These are phyloP conservation scores for Acleris literana DNA, from an alignment of 2,888 invertebrate genomes.

Conservation along the genomic window DNA sequence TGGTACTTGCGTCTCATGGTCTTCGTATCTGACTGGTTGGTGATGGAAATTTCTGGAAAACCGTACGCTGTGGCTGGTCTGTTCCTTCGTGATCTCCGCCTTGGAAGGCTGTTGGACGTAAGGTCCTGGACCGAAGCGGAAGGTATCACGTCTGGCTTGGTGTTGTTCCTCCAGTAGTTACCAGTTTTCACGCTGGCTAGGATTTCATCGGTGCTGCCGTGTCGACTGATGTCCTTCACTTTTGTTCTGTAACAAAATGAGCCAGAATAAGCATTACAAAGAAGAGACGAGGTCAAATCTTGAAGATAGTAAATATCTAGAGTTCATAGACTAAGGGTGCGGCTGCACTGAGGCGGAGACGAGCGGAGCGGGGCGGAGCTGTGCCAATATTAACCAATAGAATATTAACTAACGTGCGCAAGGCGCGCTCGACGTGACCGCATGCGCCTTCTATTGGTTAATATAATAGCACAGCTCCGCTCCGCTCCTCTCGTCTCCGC, in stretches of 20 bases:
- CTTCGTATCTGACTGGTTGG: slow-evolving; percentile 66
- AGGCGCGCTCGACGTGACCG: too few relatives aligned
- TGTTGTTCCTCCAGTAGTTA: slow-evolving; percentile 69
- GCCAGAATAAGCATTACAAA: not conserved
- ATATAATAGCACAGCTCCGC: too few relatives aligned
- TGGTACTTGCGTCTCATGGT: slow-evolving; percentile 56
- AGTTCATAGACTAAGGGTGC: too few relatives aligned
- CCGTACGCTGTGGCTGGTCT: slow-evolving; percentile 67
- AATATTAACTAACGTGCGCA: too few relatives aligned
- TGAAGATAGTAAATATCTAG: too few relatives aligned
- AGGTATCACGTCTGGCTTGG: slow-evolving; percentile 76
- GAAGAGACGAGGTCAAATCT: too few relatives aligned
- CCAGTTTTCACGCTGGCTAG: slow-evolving; percentile 69
- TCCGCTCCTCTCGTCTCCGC: too few relatives aligned
- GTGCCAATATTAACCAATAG: too few relatives aligned
- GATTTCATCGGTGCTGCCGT: slow-evolving; percentile 72
- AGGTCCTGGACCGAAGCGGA: slow-evolving; percentile 56
- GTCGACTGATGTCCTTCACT: slow-evolving; percentile 53
- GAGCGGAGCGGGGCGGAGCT: too few relatives aligned
- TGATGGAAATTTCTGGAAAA: slow-evolving; percentile 75
- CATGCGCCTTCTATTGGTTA: too few relatives aligned
- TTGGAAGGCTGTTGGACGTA: slow-evolving; percentile 46
- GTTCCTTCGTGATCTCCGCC: slow-evolving; percentile 59
- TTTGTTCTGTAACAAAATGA: slow-evolving; percentile 45
- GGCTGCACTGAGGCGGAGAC: too few relatives aligned